Conservation (phyloP, 1,140 invertebrate genomes). For the Cardiocondyla obscurior region DNA sequence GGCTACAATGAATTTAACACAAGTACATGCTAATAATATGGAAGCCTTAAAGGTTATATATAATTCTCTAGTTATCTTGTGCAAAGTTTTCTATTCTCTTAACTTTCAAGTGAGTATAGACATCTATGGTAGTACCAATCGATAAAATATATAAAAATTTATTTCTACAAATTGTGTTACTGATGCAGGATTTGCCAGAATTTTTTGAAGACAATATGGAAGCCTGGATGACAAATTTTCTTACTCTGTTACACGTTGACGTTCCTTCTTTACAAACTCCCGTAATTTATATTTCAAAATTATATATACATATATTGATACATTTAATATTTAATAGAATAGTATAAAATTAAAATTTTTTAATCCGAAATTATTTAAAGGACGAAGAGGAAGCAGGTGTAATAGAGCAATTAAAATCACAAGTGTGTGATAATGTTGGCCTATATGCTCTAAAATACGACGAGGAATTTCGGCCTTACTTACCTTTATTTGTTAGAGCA, state of each 20-base stretch:
- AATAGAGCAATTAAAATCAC: slow-evolving; percentile 95
- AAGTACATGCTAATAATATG: slow-evolving; percentile 90
- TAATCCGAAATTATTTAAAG: slow-evolving; percentile 79
- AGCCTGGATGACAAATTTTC: slow-evolving; percentile 96
- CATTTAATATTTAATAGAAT: slow-evolving; percentile 8
- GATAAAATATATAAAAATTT: slow-evolving; percentile 1
- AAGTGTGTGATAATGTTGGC: slow-evolving; percentile 97
- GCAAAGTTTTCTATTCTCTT: slow-evolving; percentile 98
- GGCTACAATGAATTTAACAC: slow-evolving; percentile 93
- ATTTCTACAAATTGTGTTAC: background rate
- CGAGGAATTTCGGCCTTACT: slow-evolving; percentile 96
- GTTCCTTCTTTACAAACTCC: slow-evolving; percentile 89
- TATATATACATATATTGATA: slow-evolving; percentile 7
- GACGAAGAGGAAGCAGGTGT: slow-evolving; percentile 95
- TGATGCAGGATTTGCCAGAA: slow-evolving; percentile 94
- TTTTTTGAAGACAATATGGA: slow-evolving; percentile 99
- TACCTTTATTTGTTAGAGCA: slow-evolving; percentile 95
- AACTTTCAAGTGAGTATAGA: slow-evolving; percentile 91
- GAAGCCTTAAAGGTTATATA: slow-evolving; percentile 95
- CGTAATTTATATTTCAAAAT: slow-evolving; percentile 79
- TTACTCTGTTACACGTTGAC: slow-evolving; percentile 91
- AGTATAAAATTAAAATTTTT: slow-evolving; percentile 1
- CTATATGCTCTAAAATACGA: slow-evolving; percentile 99
- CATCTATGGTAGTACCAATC: background rate
- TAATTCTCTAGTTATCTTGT: slow-evolving; percentile 94